These are phyloP conservation scores for Semnornis frantzii DNA, from an alignment of 2,113 vertebrate species.

Conservation along the genomic window DNA sequence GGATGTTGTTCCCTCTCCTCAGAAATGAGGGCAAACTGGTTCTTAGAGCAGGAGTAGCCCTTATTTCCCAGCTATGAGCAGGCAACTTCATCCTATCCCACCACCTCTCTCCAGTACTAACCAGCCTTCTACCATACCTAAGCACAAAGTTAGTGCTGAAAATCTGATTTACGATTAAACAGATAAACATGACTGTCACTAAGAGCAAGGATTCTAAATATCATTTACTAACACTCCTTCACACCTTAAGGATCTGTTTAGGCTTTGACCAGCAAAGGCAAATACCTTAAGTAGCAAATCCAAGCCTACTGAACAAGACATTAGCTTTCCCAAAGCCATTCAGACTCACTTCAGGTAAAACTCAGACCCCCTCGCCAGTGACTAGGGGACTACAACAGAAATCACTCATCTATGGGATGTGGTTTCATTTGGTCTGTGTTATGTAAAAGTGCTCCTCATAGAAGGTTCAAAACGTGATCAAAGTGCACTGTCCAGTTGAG, in stretches of 20 bases:
- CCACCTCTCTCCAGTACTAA: background rate
- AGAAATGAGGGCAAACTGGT: background rate
- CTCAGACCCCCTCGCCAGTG: background rate
- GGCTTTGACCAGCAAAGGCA: background rate
- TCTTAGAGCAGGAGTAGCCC: background rate
- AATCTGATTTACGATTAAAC: background rate
- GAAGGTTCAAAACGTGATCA: background rate
- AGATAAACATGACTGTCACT: background rate
- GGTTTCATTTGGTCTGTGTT: background rate
- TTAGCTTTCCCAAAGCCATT: background rate
- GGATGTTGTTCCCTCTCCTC: background rate
- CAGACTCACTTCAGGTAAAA: background rate
- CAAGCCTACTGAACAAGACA: background rate
- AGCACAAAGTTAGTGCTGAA: background rate
- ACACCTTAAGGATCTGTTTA: background rate
- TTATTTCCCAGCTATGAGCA: background rate
- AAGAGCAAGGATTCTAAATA: background rate
- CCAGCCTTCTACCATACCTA: background rate
- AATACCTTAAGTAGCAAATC: background rate
- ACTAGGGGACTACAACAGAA: background rate
- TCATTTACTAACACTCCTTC: background rate
- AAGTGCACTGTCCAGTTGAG: background rate
- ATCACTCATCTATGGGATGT: background rate
- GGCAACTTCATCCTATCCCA: background rate
- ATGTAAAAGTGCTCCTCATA: background rate